Percentiles rank a stretch among this genome's conserved stretches.
Conservation (phyloP, 2,888 invertebrate species). For the Sarcophaga subvicina region DNA sequence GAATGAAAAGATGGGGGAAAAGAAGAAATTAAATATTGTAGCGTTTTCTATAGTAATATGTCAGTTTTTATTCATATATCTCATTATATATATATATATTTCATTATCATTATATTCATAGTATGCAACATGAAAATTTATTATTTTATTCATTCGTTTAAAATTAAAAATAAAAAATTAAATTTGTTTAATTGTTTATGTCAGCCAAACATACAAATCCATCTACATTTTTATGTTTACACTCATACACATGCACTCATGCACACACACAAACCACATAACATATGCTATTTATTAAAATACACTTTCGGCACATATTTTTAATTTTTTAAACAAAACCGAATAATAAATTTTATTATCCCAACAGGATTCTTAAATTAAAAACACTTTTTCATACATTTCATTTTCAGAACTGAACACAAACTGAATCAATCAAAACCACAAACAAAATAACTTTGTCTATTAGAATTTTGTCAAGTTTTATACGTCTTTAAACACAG, state of each 20-base stretch:
- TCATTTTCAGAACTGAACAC: slow-evolving; percentile 25
- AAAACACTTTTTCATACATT: slow-evolving; percentile 12
- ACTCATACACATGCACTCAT: neutral
- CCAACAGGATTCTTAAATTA: neutral
- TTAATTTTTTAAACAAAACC: neutral
- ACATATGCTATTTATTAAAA: neutral
- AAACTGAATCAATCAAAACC: slow-evolving; percentile 15
- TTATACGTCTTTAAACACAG: neutral
- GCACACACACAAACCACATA: neutral
- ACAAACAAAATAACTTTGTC: neutral
- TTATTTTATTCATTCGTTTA: too few relatives aligned
- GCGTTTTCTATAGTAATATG: too few relatives aligned
- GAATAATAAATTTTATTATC: neutral
- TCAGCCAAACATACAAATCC: neutral
- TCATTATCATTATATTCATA: too few relatives aligned
- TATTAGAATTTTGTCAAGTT: slow-evolving; percentile 1
- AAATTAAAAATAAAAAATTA: too few relatives aligned
- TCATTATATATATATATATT: too few relatives aligned
- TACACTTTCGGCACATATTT: neutral
- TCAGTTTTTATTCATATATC: too few relatives aligned
- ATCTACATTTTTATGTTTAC: neutral
- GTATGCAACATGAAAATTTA: too few relatives aligned
- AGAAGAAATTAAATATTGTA: too few relatives aligned
- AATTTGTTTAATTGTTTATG: too few relatives aligned
- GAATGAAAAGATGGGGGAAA: too few relatives aligned